These are phyloP conservation scores for Ptychadena robeensis DNA, from an alignment of 2,797 vertebrate species.

Conservation along the genomic window DNA sequence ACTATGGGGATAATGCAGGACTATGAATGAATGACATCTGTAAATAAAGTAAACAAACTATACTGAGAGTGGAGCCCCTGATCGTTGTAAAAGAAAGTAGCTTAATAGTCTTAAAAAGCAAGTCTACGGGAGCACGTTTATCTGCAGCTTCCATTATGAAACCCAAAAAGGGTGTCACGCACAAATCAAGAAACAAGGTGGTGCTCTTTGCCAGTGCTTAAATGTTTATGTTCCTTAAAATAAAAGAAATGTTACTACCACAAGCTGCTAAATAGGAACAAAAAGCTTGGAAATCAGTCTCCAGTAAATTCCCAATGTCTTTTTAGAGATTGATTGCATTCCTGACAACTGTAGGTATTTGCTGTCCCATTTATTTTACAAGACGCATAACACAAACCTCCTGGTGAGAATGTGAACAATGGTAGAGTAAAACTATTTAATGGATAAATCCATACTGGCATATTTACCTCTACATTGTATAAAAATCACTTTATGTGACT, in stretches of 20 bases:
- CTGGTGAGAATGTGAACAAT: neutral
- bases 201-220: neutral
- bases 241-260: neutral
- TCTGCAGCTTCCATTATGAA: too few species aligned
- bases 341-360: neutral
- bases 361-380: neutral
- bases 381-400: neutral
- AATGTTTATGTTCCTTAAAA: neutral
- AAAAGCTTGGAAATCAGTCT: neutral
- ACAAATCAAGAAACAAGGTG: too few species aligned
- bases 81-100: too few species aligned
- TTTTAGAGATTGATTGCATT: neutral
- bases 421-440: neutral
- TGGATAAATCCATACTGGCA: constrained; percentile 19
- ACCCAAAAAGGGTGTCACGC: too few species aligned
- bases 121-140: too few species aligned
- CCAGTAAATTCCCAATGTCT: neutral
- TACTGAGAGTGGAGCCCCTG: too few species aligned
- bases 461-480: neutral
- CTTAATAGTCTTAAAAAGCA: too few species aligned
- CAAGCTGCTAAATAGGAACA: neutral
- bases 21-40: too few species aligned
- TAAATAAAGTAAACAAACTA: too few species aligned
- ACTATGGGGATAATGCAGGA: too few species aligned
- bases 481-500: constrained; percentile 6